Conservation (phyloP, 2,113 vertebrate species). For the Aphyosemion australe region DNA sequence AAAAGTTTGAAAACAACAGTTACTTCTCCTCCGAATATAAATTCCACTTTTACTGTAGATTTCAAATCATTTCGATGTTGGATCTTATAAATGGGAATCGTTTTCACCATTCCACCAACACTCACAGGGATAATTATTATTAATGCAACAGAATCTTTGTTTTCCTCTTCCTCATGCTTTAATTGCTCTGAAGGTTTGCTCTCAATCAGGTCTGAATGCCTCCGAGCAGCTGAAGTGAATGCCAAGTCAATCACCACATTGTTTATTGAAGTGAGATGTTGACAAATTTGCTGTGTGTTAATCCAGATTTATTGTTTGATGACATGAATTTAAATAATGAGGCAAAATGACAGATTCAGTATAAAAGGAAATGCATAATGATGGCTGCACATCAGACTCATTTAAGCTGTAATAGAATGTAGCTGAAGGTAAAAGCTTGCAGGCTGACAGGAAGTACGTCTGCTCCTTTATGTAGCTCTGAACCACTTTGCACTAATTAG, state of each 20-base stretch:
- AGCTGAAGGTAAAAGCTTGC: slow-evolving; percentile 32
- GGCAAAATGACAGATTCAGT: slow-evolving; percentile 38
- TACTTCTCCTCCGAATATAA: not conserved
- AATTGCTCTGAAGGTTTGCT: not conserved
- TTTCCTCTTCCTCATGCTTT: not conserved
- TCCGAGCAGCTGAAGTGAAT: slow-evolving; percentile 7
- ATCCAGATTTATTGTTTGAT: slow-evolving; percentile 60
- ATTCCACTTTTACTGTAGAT: not conserved
- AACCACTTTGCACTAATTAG: not conserved
- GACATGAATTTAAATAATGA: slow-evolving; percentile 61
- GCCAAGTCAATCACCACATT: slow-evolving; percentile 20
- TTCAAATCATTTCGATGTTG: not conserved
- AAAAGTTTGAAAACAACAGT: no score
- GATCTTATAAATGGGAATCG: not conserved
- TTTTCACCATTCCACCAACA: not conserved
- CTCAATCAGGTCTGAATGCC: slow-evolving; percentile 17
- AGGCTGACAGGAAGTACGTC: slow-evolving; percentile 28
- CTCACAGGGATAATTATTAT: not conserved
- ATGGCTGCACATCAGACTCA: slow-evolving; percentile 29
- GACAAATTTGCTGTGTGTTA: slow-evolving; percentile 48
- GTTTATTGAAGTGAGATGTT: slow-evolving; percentile 45
- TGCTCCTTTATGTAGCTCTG: slow-evolving; percentile 15
- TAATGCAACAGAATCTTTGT: not conserved
- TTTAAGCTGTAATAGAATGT: slow-evolving; percentile 39
- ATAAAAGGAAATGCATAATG: slow-evolving; percentile 38